Evolutionary conservation across 2,797 vertebrate genomes (phyloP).

Genomic region (Champsocephalus esox): DNA sequence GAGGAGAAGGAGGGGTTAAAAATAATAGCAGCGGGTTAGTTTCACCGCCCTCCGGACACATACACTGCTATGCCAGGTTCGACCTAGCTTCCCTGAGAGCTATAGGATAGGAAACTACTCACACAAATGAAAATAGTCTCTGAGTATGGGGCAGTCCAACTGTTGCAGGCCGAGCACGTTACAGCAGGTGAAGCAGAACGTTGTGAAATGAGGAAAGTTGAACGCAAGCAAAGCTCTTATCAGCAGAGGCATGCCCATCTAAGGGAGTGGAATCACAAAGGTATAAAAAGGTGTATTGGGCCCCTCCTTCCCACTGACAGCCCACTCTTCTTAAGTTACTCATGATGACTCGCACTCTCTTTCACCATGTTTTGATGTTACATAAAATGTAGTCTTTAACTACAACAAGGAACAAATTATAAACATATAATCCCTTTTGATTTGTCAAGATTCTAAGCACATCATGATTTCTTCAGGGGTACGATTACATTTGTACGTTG

Average conservation of each 20-base stretch:
- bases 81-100: constrained; percentile 34
- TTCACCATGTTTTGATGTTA: constrained; percentile 5
- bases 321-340: constrained; percentile 43
- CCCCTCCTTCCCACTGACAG: constrained; percentile 57
- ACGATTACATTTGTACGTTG: background rate
- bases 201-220: constrained; percentile 51
- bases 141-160: constrained; percentile 27
- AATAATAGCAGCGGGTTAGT: constrained; percentile 38
- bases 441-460: background rate
- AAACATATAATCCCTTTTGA: background rate
- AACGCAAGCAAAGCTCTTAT: constrained; percentile 61
- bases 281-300: constrained; percentile 61
- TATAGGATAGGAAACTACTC: constrained; percentile 63
- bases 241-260: constrained; percentile 55
- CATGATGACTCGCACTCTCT: constrained; percentile 36
- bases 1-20: constrained; percentile 53
- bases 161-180: constrained; percentile 12
- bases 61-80: constrained; percentile 32
- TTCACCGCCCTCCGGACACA: constrained; percentile 13
- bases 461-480: background rate
- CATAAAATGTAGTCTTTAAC: constrained; percentile 18
- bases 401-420: background rate
- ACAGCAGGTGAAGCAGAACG: background rate
- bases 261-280: constrained; percentile 73
- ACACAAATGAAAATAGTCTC: constrained; percentile 54